Evolutionary conservation across 1,140 invertebrate species (phyloP).

Genomic region (Diabrotica virgifera): DNA sequence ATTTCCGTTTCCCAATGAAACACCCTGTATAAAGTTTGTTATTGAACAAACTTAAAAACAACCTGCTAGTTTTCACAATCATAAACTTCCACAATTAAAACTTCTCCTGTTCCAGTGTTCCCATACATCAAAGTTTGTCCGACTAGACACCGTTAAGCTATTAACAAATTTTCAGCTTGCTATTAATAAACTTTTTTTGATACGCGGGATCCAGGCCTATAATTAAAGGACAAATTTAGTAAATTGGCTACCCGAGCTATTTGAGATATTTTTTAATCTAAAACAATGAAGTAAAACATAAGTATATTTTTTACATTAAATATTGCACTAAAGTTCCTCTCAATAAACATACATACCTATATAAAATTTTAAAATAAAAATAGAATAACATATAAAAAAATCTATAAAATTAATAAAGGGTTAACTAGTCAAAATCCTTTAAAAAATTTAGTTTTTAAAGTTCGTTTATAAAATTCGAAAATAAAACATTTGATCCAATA

Average conservation of each 20-base stretch:
- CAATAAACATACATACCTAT: constrained; percentile 14
- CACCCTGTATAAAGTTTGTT: too few species aligned
- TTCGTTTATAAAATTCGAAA: background rate
- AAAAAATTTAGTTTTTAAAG: constrained; percentile 7
- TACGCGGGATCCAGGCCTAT: too few species aligned
- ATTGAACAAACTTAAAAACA: too few species aligned
- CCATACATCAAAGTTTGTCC: too few species aligned
- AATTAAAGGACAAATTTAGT: too few species aligned
- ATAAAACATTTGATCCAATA: constrained; percentile 9
- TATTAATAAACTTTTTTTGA: too few species aligned
- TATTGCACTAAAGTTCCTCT: constrained; percentile 14
- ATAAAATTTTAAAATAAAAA: constrained; percentile 18
- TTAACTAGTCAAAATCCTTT: constrained; percentile 8
- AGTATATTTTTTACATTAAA: constrained; percentile 8
- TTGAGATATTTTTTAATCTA: constrained; percentile 4
- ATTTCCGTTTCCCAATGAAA: too few species aligned
- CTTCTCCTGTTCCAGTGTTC: too few species aligned
- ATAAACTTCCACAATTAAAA: too few species aligned
- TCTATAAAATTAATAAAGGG: constrained; percentile 14
- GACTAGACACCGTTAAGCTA: too few species aligned
- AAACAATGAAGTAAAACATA: constrained; percentile 5
- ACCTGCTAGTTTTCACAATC: too few species aligned
- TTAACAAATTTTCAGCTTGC: too few species aligned
- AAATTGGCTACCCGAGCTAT: background rate
- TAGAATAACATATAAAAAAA: constrained; percentile 16